Evolutionary conservation across 2,113 vertebrate genomes (phyloP).

Genomic region (Malaclemys terrapin): DNA sequence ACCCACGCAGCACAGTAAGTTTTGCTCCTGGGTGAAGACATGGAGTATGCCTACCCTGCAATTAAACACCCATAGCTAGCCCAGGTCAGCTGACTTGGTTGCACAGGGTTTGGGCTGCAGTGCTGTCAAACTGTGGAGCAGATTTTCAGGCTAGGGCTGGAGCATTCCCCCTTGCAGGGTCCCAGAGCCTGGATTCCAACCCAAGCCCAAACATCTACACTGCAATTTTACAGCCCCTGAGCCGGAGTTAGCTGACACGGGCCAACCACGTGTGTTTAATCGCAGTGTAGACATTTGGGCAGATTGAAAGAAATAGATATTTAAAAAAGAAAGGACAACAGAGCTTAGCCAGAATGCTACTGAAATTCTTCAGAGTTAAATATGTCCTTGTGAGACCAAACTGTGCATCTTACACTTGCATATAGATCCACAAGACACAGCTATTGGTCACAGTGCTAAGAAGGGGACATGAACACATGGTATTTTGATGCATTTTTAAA

Average conservation of each 20-base stretch:
- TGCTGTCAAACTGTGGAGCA: neutral
- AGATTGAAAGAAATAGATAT: neutral
- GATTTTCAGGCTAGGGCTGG: neutral
- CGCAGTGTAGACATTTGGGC: neutral
- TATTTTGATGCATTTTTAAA: neutral
- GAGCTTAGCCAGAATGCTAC: neutral
- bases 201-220: neutral
- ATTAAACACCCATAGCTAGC: neutral
- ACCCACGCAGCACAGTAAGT: rapidly evolving
- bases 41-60: neutral
- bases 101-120: neutral
- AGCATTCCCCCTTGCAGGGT: neutral
- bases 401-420: neutral
- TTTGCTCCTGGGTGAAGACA: neutral
- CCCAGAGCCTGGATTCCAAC: neutral
- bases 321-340: neutral
- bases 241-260: neutral
- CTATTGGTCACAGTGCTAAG: neutral
- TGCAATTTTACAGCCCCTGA: neutral
- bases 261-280: neutral
- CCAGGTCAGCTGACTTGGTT: neutral
- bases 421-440: neutral
- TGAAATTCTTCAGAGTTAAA: neutral
- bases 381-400: neutral
- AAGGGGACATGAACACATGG: neutral